These are phyloP conservation scores for Rhamphomyia laevipes DNA, from an alignment of 2,888 invertebrate species.

Conservation along the genomic window DNA sequence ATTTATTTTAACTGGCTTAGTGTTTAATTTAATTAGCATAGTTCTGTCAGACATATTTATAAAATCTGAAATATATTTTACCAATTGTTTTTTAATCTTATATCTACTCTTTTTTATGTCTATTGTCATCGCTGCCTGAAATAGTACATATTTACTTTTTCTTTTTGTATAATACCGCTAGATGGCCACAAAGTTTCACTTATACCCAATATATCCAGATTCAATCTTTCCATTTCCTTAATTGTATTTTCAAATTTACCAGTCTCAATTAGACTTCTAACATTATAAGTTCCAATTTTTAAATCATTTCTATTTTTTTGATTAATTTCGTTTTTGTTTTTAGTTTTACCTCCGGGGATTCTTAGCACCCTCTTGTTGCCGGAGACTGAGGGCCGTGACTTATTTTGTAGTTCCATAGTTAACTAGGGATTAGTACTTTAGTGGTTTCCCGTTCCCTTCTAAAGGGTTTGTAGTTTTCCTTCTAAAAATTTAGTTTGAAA, in stretches of 20 bases:
- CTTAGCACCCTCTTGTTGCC: not conserved
- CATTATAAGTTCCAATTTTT: not conserved
- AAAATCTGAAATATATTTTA: not conserved
- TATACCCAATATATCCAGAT: not conserved
- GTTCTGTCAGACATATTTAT: not conserved
- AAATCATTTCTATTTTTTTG: too few relatives aligned
- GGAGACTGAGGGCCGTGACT: not conserved
- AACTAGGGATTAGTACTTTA: not conserved
- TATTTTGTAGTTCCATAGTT: not conserved
- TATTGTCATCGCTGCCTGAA: not conserved
- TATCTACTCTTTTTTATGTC: not conserved
- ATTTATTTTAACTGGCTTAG: not conserved
- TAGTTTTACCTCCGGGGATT: not conserved
- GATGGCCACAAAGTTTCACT: not conserved
- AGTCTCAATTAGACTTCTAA: not conserved
- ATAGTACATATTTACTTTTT: not conserved
- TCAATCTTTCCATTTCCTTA: not conserved
- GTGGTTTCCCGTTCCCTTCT: constrained; percentile 4
- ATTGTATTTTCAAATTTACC: not conserved
- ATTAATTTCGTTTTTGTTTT: too few relatives aligned
- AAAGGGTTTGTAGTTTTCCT: constrained; percentile 1
- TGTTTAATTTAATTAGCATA: not conserved
- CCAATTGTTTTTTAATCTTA: not conserved
- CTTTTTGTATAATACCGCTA: not conserved
- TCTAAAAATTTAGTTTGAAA: not conserved